Conservation (phyloP, 2,797 vertebrate genomes). For the Takifugu ocellatus region DNA sequence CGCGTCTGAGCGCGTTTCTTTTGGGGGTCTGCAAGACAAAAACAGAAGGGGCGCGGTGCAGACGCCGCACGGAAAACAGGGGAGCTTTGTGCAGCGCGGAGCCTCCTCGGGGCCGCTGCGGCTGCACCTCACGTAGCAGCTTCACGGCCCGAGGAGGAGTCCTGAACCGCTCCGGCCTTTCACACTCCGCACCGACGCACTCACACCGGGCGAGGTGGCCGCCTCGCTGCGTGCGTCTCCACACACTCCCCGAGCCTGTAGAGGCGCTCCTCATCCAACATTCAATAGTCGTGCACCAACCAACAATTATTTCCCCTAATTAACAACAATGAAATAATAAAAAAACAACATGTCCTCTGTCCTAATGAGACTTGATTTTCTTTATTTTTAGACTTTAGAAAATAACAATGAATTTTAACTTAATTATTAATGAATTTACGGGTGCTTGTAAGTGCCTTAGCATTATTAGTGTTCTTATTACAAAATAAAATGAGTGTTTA, state of each 20-base stretch:
- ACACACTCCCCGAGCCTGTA: constrained; percentile 9
- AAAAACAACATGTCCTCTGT: too few species aligned
- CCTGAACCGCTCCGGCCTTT: constrained; percentile 56
- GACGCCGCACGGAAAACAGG: constrained; percentile 68
- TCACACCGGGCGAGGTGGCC: constrained; percentile 38
- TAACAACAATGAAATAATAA: too few species aligned
- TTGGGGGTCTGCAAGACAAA: constrained; percentile 30
- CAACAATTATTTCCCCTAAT: background rate
- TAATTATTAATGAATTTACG: too few species aligned
- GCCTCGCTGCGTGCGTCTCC: constrained; percentile 35
- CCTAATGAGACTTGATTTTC: too few species aligned
- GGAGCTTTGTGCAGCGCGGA: constrained; percentile 63
- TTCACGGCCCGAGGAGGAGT: constrained; percentile 40
- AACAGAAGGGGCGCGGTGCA: constrained; percentile 37
- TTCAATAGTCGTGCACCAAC: background rate
- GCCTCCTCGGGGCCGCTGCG: constrained; percentile 35
- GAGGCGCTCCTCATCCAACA: constrained; percentile 13
- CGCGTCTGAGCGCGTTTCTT: constrained; percentile 30
- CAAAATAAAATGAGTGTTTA: too few species aligned
- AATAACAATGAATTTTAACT: background rate
- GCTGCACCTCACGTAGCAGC: constrained; percentile 35
- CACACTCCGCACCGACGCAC: constrained; percentile 52
- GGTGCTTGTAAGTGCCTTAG: too few species aligned
- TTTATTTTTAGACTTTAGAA: background rate
- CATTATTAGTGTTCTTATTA: too few species aligned